Base-by-base conservation (phyloP, 37 sponge, comb jelly and placozoan genomes). In the Sycon ciliatum region DNA sequence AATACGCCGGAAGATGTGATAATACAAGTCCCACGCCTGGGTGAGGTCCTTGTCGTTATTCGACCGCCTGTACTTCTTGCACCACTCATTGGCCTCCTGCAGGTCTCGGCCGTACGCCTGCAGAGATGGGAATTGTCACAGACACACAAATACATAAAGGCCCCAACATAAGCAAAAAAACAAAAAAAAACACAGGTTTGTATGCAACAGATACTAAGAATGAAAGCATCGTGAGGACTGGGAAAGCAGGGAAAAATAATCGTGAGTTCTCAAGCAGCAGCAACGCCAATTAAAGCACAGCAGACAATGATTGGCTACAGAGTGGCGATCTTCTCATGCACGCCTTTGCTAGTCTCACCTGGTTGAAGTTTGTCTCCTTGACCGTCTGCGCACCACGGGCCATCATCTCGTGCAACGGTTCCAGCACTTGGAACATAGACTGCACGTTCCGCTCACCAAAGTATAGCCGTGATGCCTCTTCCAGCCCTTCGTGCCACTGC, bases 11-110 rank as follows among this genome's bases (percentile, higher is more conserved):
- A 92, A 95, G n/a, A 95, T 89, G 36, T 90, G 86, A 56, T 88
- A 91, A 76, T 95, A 95, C 34, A 88, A 82, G 32, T 91, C 92
- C 98, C 98, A 95, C 56, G 98, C 98, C 57, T 88, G 88, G 32
- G 80, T 88, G 58, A 95, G 80, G 62, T 95, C 95, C 77, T 89
- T 83, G 58, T 75, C 76, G n/a, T 76, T 80, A 28, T 39, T 46
- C 29, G 83, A 88, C 39, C 39, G 35, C 73, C 81, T 80, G 73
- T 78, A 95, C 75, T 91, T 88, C 73, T 81, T 85, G 37, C 98
- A 95, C 98, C 92, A 95, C 32, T 95, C 98, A 42, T 81, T 76
- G 24, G 98, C 98, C 71, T 95, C 98, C 13, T 89, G 79, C 75
- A 95, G 65, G 38, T 95, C 98, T 36, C 98, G 49, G 2, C 98